Conservation (phyloP, 2,113 vertebrate species). For the Vulpes ferrilata region DNA sequence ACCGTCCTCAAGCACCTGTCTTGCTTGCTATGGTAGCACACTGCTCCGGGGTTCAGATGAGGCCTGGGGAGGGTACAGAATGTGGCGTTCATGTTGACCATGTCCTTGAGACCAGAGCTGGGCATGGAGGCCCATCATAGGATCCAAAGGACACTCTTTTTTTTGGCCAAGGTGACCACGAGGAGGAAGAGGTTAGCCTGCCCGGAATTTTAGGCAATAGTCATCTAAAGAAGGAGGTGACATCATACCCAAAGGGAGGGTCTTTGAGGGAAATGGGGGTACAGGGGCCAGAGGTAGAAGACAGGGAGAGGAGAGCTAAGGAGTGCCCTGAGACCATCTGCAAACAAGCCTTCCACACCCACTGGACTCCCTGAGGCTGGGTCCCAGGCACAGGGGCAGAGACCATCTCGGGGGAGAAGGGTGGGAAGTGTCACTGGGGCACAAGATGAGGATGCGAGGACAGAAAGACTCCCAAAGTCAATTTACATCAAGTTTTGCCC, state of each 20-base stretch:
- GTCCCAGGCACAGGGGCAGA: background rate
- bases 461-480: background rate
- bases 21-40: background rate
- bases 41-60: background rate
- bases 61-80: background rate
- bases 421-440: rapidly evolving
- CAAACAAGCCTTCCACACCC: background rate
- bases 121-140: too few relatives aligned
- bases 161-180: background rate
- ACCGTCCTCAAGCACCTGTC: background rate
- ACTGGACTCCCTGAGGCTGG: background rate
- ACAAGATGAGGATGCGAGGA: background rate
- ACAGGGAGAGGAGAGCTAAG: rapidly evolving
- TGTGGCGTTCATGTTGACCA: background rate
- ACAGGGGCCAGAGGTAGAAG: too few relatives aligned
- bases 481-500: background rate
- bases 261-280: background rate
- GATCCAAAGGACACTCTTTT: background rate
- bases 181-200: background rate
- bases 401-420: background rate
- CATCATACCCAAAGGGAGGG: background rate
- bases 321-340: background rate
- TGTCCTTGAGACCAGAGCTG: background rate
- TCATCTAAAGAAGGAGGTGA: background rate
- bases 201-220: background rate